These are phyloP conservation scores for Pogonocherus hispidulus DNA, from an alignment of 2,888 invertebrate species.

Conservation along the genomic window DNA sequence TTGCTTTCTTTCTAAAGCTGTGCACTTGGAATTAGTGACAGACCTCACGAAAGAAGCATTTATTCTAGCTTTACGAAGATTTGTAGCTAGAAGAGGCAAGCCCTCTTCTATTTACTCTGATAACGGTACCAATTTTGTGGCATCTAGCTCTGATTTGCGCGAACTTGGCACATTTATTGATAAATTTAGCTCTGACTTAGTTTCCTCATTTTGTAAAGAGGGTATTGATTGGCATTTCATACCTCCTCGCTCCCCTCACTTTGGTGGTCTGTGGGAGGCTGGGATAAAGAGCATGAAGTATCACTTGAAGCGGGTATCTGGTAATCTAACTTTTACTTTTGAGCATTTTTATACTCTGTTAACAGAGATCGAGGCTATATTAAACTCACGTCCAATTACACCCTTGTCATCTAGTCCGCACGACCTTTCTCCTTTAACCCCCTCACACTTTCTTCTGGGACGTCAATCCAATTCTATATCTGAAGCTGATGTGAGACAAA, in stretches of 20 bases:
- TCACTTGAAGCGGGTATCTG: background rate
- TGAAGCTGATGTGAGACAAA: background rate
- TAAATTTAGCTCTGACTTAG: background rate
- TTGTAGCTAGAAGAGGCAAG: background rate
- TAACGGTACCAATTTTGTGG: constrained; percentile 3
- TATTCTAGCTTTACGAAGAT: background rate
- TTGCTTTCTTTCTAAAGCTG: background rate
- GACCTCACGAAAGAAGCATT: constrained; percentile 2
- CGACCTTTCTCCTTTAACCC: background rate
- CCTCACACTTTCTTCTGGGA: background rate
- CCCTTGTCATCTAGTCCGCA: background rate
- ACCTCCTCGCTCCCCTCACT: constrained; percentile 35
- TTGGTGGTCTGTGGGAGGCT: constrained; percentile 33
- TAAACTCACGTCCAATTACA: constrained; percentile 2
- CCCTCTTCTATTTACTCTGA: background rate
- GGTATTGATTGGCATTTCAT: constrained; percentile 36
- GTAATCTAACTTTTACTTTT: background rate
- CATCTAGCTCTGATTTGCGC: background rate
- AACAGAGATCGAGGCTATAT: background rate
- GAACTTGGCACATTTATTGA: background rate
- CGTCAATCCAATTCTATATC: background rate
- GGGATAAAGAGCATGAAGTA: constrained; percentile 24
- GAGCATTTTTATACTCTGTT: background rate
- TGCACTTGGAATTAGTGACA: constrained; percentile 13
- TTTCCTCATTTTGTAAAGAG: background rate